A percentile compares a stretch with the other conserved stretches of the same genome.
Evolutionary conservation across 23 tunicate genomes (phyloP).

Genomic region (Styela clava): DNA sequence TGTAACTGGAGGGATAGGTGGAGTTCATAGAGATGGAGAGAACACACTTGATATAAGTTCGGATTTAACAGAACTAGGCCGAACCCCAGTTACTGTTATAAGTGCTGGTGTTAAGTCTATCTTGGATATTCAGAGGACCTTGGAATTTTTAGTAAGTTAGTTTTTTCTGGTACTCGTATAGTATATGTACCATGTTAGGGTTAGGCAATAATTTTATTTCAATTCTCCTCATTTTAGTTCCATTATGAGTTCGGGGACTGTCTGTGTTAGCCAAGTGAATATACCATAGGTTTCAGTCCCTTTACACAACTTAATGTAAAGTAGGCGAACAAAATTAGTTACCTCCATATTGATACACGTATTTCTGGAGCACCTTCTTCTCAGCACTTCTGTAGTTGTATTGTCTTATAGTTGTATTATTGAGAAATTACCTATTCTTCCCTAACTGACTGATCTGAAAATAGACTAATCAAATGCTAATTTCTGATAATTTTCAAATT

Average conservation of each 20-base stretch:
- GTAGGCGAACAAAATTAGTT: too few species aligned
- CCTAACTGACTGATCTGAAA: neutral
- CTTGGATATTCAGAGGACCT: slow-evolving; percentile 68
- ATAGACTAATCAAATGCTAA: too few species aligned
- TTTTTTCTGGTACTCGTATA: neutral
- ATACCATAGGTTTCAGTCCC: too few species aligned
- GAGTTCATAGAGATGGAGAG: slow-evolving; percentile 83
- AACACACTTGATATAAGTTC: slow-evolving; percentile 82
- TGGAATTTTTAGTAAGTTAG: slow-evolving; percentile 69
- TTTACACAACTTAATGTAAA: too few species aligned
- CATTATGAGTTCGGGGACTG: too few species aligned
- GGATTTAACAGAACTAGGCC: slow-evolving; percentile 79
- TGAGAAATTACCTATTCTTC: neutral
- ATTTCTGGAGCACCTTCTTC: too few species aligned
- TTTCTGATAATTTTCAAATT: too few species aligned
- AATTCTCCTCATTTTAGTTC: too few species aligned
- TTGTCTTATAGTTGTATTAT: neutral
- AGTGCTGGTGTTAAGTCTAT: slow-evolving; percentile 95
- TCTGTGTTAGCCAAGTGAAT: too few species aligned
- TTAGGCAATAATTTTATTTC: too few species aligned
- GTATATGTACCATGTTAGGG: too few species aligned
- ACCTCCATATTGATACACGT: too few species aligned
- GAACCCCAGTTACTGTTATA: slow-evolving; percentile 88
- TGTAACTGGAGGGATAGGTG: slow-evolving; percentile 96
- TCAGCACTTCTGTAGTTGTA: neutral